Percentiles rank a stretch among this genome's conserved stretches.
Conservation (phyloP, 23 tunicate genomes). For the Ciona savignyi region DNA sequence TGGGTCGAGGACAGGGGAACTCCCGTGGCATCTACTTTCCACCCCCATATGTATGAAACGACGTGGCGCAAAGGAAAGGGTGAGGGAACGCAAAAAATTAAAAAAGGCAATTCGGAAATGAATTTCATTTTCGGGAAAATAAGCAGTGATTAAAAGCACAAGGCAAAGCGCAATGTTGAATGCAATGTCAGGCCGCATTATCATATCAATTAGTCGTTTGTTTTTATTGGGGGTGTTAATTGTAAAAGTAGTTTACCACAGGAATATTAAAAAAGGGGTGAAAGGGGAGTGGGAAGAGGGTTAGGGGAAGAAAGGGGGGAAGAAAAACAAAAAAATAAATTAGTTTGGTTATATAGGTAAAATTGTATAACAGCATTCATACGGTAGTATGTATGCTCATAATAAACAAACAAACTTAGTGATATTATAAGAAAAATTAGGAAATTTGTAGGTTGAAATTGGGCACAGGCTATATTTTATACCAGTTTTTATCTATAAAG, state of each 20-base stretch:
- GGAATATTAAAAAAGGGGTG: background rate
- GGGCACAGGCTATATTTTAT: too few relatives aligned
- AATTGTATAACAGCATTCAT: background rate
- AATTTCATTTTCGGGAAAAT: background rate
- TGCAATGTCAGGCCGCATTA: background rate
- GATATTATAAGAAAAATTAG: too few relatives aligned
- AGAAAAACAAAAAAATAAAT: background rate
- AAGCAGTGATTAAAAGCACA: constrained; percentile 1
- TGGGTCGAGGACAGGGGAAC: constrained; percentile 7
- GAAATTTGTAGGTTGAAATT: too few relatives aligned
- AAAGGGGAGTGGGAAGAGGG: background rate
- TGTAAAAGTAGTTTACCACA: background rate
- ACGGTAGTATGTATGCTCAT: background rate
- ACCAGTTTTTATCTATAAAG: too few relatives aligned
- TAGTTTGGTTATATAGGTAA: background rate
- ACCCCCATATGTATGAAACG: background rate
- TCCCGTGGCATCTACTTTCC: constrained; percentile 10
- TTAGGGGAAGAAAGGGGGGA: background rate
- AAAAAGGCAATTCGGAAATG: background rate
- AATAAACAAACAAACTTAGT: too few relatives aligned
- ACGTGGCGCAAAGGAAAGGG: background rate
- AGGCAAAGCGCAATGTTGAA: background rate
- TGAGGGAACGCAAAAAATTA: background rate
- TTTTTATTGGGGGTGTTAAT: background rate
- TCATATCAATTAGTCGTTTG: background rate